Base-by-base conservation (phyloP, 2,797 vertebrate genomes). In the Lindbergichthys nudifrons region DNA sequence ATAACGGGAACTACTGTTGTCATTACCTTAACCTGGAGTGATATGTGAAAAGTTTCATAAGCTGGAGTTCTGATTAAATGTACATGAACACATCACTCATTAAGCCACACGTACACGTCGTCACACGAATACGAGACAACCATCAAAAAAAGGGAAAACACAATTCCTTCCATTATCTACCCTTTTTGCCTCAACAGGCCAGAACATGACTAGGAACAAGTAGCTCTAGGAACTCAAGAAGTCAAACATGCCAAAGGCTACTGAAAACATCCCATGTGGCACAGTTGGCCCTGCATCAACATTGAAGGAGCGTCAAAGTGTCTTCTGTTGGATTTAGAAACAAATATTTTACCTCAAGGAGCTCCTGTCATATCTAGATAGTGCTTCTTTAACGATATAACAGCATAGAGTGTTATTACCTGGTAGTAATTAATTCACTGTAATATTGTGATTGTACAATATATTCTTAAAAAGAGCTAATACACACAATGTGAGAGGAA, bases 211-310 rank as follows among this genome's bases (percentile, higher is more conserved):
- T 2, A 45, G 61, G 14, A 65, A 56, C 23, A 69, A 47, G 8
- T 3, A 51, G 26, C 30, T 65, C 48, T 9, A 56, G 51, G 5
- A 30, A 36, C 61, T 36, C 15, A 69, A 21, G 39, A 32, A 36
- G 53, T 58, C 51, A 64, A 66, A 69, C 21, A 56, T 58, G 23
- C 19, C 59, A 65, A 46, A 62, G 48, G 54, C 32, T 5, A 70
- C 45, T 48, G 57, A 60, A 39, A 77, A 64, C 73, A 56, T 53
- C 23, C 59, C 52, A 58, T 64, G 13, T 70, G 56, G 3, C 30
- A 50, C 15, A 2, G 65, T 80, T 77, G 15, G 15, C 51, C 63
- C 41, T 50, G 19, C 36, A 69, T 65, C 46, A 75, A 76, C 62
- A 53, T 2, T 6, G 1, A n/a, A 18, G 6, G 8, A 26, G 15